Base-by-base conservation (phyloP, 2,888 invertebrate genomes). In the Mechanitis mazaeus region DNA sequence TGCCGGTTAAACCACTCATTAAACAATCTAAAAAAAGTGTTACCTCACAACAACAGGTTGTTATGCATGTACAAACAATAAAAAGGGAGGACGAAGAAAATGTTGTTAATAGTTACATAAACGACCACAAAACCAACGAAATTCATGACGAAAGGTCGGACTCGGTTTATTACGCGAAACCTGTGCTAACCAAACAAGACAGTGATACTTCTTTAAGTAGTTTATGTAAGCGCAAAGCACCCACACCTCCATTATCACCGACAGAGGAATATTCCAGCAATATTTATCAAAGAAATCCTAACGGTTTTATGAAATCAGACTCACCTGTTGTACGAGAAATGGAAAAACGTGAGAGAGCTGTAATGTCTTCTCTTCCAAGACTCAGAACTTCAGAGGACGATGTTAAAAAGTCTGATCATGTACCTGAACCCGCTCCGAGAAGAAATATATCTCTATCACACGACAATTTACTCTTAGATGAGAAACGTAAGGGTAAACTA, bases 361-460 rank as follows among this genome's bases (percentile, higher is more conserved):
- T 81, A 5, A 76, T 79, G 64, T 79, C 81, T 2, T 68, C 74
- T 4, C 62, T 72, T 7, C 79, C 79, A 45, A 88, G 84, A 75
- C 67, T 75, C 1, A 84, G 80, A 72, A 71, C 78, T 20, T 68
- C 68, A 2, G 85, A 88, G 66, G 87, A 87, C 56, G 87, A 89
- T 45, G 66, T 73, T 0, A 85, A 79, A 65, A 83, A 78, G 68
- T 68, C 71, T 38, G 86, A 87, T 5, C 67, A 71, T 33, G 79
- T 90, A 3, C 93, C 94, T 0, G 95, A 95, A 76, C 93, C 94
- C 6, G 92, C 92, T 0, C 94, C 95, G 0, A 91, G 94, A 56
- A 91, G 94, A 71, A 93, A 92, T 60, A 90, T 95, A 68, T 95
- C 95, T 0, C 75, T 95, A 64, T 95, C 95, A 0, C 94, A 94